Conservation (phyloP, 2,888 invertebrate genomes). For the Suillia variegata region DNA sequence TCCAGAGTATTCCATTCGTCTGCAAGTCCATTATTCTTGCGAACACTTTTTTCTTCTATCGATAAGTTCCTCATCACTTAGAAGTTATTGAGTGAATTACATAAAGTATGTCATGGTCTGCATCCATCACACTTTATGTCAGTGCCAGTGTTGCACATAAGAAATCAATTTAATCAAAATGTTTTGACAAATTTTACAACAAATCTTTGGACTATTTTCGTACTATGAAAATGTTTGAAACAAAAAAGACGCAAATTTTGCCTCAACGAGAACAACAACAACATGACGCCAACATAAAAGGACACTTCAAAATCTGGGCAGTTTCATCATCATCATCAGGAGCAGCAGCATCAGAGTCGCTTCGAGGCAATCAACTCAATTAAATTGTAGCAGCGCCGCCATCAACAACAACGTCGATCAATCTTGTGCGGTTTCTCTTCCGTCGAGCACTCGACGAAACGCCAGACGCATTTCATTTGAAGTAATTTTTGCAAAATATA, state of each 20-base stretch:
- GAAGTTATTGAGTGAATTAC: too few relatives aligned
- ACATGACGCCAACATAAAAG: constrained; percentile 49
- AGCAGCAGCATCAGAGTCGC: too few relatives aligned
- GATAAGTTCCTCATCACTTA: too few relatives aligned
- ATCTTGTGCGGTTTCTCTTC: constrained; percentile 33
- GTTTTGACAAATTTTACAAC: background rate
- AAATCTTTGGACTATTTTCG: background rate
- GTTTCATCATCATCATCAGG: too few relatives aligned
- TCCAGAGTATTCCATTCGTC: too few relatives aligned
- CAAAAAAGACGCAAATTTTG: constrained; percentile 9
- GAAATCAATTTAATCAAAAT: too few relatives aligned
- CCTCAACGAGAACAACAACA: too few relatives aligned
- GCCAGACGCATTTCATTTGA: background rate
- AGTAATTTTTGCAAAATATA: too few relatives aligned
- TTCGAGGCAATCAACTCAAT: constrained; percentile 33
- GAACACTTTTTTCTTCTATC: too few relatives aligned
- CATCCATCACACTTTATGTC: constrained; percentile 2
- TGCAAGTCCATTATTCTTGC: too few relatives aligned
- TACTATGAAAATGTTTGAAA: constrained; percentile 19
- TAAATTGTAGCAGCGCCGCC: constrained; percentile 4
- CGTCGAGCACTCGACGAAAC: too few relatives aligned
- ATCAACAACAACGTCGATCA: constrained; percentile 39
- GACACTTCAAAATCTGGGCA: constrained; percentile 49
- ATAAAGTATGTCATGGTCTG: too few relatives aligned
- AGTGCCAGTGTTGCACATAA: background rate